These are phyloP conservation scores for Drosophila antonietae DNA, from an alignment of 2,888 invertebrate genomes.

Conservation along the genomic window DNA sequence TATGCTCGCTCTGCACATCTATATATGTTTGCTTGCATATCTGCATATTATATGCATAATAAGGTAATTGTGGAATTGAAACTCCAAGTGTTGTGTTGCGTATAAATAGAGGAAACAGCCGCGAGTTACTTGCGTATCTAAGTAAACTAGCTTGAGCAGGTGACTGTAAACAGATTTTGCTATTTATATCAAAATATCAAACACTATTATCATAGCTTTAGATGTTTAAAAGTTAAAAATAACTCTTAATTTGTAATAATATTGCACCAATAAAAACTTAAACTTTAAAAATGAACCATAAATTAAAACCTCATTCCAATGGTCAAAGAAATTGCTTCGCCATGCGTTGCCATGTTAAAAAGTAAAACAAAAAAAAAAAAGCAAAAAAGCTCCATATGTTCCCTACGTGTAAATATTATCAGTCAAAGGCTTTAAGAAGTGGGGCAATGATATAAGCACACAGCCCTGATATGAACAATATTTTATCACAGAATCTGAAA, in stretches of 20 bases:
- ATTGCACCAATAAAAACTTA: neutral
- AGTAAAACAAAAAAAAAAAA: no score
- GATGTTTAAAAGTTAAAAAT: neutral
- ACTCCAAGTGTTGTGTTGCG: no score
- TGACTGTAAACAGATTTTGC: neutral
- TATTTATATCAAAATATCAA: neutral
- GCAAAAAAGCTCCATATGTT: neutral
- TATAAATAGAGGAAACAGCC: no score
- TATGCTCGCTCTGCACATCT: neutral
- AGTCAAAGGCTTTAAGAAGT: neutral
- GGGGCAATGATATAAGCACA: neutral
- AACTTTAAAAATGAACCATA: neutral
- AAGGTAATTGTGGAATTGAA: neutral
- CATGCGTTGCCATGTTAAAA: neutral
- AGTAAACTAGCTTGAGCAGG: neutral
- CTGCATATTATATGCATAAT: no score
- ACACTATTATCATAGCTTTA: neutral
- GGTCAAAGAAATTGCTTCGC: neutral
- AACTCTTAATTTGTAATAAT: neutral
- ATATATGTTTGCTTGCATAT: neutral
- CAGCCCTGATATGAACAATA: neutral
- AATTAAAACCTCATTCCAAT: neutral
- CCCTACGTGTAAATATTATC: neutral
- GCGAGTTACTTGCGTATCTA: neutral
- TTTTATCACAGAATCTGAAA: constrained; percentile 3